Conservation (phyloP, 1,140 invertebrate species). For the Lordiphosa stackelbergi region DNA sequence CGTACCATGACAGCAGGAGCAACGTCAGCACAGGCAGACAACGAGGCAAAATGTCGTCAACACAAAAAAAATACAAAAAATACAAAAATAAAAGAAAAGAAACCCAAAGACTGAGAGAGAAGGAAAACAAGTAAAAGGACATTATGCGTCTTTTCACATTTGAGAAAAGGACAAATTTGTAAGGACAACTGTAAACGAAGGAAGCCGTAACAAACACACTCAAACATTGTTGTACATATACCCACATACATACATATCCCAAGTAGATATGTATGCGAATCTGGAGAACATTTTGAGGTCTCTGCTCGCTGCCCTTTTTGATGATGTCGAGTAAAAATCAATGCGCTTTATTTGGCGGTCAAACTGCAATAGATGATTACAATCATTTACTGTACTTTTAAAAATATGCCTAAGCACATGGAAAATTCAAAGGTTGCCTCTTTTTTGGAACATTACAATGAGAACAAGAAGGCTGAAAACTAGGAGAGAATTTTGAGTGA, state of each 20-base stretch:
- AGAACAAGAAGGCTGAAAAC: too few species aligned
- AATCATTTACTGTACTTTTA: too few species aligned
- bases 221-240: conserved; percentile 21
- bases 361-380: not conserved
- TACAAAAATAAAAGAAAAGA: conserved; percentile 17
- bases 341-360: conserved; percentile 22
- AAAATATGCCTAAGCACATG: too few species aligned
- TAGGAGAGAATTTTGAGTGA: too few species aligned
- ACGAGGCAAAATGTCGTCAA: conserved; percentile 66
- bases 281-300: conserved; percentile 9
- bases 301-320: conserved; percentile 22
- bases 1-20: conserved; percentile 45
- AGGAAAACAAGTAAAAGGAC: conserved; percentile 56
- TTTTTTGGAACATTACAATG: too few species aligned
- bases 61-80: conserved; percentile 44
- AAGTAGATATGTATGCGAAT: conserved; percentile 3
- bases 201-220: conserved; percentile 54
- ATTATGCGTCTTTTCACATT: conserved; percentile 76
- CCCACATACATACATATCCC: conserved; percentile 10
- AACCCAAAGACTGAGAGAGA: conserved; percentile 17
- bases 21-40: conserved; percentile 52
- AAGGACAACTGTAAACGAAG: conserved; percentile 75
- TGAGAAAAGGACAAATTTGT: conserved; percentile 76
- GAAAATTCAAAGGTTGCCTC: too few species aligned
- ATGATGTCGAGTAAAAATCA: conserved; percentile 63